A percentile compares a stretch with the other conserved stretches of the same genome.
Evolutionary conservation across 2,888 invertebrate genomes (phyloP).

Genomic region (Petrolisthes manimaculis): DNA sequence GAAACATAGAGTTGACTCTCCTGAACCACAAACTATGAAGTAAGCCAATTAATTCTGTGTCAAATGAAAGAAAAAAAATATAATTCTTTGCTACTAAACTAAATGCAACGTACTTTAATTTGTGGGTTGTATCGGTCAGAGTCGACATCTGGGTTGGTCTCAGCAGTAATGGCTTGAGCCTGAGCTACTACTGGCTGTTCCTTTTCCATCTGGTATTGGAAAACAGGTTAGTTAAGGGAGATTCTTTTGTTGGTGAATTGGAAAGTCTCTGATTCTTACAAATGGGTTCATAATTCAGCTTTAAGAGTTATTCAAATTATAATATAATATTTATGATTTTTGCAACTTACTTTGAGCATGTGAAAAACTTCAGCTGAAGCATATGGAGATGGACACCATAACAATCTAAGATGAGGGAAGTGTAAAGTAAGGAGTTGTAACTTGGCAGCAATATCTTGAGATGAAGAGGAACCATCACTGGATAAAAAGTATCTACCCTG

Average conservation of each 20-base stretch:
- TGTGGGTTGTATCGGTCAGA: conserved; percentile 62
- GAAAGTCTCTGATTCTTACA: neutral
- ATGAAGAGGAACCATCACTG: conserved; percentile 80
- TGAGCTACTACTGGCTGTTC: conserved; percentile 59
- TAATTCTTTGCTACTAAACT: neutral
- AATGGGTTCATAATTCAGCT: neutral
- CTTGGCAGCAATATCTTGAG: conserved; percentile 86
- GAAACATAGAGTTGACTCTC: too few species aligned
- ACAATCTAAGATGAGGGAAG: conserved; percentile 90
- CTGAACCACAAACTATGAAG: too few species aligned
- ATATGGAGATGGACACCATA: conserved; percentile 97
- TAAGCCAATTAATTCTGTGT: too few species aligned
- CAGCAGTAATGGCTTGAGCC: conserved; percentile 64
- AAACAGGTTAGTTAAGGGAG: neutral
- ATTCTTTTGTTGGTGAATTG: too few species aligned
- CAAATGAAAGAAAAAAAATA: neutral
- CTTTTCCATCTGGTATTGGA: conserved; percentile 46
- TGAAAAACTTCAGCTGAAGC: conserved; percentile 96
- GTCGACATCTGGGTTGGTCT: conserved; percentile 55
- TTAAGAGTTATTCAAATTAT: neutral
- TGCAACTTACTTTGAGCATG: conserved; percentile 82
- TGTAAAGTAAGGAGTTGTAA: conserved; percentile 93
- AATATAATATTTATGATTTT: neutral
- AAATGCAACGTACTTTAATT: conserved; percentile 49
- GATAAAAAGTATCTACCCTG: conserved; percentile 84